A percentile compares a stretch with the other conserved stretches of the same genome.
Conservation (phyloP, 2,888 invertebrate species). For the Tetranychus piercei region DNA sequence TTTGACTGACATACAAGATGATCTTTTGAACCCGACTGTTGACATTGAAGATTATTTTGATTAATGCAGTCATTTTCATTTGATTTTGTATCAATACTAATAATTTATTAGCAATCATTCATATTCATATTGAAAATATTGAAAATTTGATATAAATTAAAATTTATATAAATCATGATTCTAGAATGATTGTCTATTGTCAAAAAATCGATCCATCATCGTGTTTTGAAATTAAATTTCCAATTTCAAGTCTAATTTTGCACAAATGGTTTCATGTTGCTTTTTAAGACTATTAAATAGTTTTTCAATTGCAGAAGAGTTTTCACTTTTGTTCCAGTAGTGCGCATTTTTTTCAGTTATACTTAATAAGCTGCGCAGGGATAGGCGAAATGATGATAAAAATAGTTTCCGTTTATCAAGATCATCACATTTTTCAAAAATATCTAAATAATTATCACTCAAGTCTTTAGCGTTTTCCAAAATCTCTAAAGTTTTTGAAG, state of each 20-base stretch:
- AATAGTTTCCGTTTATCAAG: background rate
- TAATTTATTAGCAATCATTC: too few species aligned
- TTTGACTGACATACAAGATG: slow-evolving; percentile 65
- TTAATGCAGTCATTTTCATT: slow-evolving; percentile 35
- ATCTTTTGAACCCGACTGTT: slow-evolving; percentile 79
- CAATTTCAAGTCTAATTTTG: background rate
- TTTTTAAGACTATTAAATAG: background rate
- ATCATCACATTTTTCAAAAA: slow-evolving; percentile 2
- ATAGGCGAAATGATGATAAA: background rate
- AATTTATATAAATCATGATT: too few species aligned
- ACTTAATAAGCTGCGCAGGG: background rate
- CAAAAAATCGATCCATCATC: too few species aligned
- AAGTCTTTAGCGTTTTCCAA: background rate
- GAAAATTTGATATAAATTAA: too few species aligned
- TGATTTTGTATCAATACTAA: background rate
- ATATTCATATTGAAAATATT: too few species aligned
- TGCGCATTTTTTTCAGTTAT: background rate
- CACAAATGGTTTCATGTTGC: background rate
- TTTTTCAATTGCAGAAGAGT: background rate
- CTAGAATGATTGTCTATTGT: too few species aligned
- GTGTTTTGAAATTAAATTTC: too few species aligned
- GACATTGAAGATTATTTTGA: slow-evolving; percentile 99
- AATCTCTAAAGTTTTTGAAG: slow-evolving; percentile 15
- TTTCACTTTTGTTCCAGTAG: background rate
- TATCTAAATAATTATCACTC: background rate